phyloP scores from a whole-genome alignment of 2,888 invertebrate species.

The Chirona hameri region DNA sequence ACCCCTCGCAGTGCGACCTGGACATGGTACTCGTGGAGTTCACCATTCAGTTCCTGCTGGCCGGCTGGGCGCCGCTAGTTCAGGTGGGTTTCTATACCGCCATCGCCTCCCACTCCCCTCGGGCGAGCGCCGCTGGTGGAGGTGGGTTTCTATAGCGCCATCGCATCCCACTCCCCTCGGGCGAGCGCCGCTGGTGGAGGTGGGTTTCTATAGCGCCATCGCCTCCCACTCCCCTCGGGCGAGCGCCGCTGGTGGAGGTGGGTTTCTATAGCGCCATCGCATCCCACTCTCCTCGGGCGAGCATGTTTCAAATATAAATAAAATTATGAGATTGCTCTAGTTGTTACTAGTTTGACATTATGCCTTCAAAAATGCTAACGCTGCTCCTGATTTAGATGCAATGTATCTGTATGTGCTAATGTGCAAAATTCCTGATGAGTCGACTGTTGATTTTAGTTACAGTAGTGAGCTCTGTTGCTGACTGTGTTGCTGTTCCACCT shows the following conservation, averaged over 20 bases:
- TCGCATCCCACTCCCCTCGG: too few relatives aligned
- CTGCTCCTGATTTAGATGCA: too few relatives aligned
- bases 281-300: too few relatives aligned
- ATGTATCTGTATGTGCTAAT: too few relatives aligned
- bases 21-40: not conserved
- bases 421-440: too few relatives aligned
- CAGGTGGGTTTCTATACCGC: not conserved
- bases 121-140: not conserved
- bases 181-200: not conserved
- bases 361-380: too few relatives aligned
- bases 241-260: not conserved
- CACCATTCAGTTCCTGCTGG: slow-evolving; percentile 11
- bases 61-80: not conserved
- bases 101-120: too few relatives aligned
- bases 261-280: not conserved
- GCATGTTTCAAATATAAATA: too few relatives aligned
- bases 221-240: too few relatives aligned
- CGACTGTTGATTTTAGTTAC: too few relatives aligned
- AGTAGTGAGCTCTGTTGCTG: not conserved
- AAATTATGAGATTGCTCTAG: too few relatives aligned
- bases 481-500: not conserved
- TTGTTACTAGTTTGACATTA: too few relatives aligned
- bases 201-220: not conserved
- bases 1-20: not conserved
- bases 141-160: not conserved